Percentiles rank a stretch among this genome's conserved stretches.
Conservation (phyloP, 2,797 vertebrate genomes). For the Threskiornis aethiopicus region DNA sequence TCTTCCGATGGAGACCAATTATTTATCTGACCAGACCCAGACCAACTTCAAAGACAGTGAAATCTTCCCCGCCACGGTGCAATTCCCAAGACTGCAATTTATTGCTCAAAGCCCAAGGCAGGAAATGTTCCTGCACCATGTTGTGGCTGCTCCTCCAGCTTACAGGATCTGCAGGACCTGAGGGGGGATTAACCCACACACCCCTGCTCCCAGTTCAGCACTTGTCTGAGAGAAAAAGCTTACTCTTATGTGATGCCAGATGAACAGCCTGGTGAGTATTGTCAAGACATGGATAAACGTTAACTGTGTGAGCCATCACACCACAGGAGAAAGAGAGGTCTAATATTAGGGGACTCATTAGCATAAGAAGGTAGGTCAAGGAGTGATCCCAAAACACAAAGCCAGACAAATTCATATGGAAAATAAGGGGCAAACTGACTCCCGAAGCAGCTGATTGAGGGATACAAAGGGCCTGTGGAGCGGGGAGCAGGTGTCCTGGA, state of each 20-base stretch:
- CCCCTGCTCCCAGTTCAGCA: fast-evolving
- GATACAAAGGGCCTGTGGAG: neutral
- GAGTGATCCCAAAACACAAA: neutral
- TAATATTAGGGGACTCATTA: neutral
- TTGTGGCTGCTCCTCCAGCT: neutral
- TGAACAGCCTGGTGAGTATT: neutral
- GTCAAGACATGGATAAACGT: neutral
- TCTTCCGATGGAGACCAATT: neutral
- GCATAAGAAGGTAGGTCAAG: neutral
- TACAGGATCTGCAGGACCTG: neutral
- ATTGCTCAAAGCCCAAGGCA: neutral
- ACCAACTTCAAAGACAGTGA: neutral
- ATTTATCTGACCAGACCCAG: neutral
- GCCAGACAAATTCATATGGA: neutral
- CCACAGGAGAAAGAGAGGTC: neutral
- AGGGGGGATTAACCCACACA: neutral
- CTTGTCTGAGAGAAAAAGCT: neutral
- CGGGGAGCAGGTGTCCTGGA: neutral
- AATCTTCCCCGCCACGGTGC: neutral
- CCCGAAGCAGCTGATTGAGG: neutral
- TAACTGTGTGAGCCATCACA: neutral
- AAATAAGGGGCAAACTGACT: neutral
- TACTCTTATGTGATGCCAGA: neutral
- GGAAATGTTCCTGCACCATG: neutral
- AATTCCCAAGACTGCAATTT: neutral